phyloP scores from a whole-genome alignment of 1,140 invertebrate genomes.

The Procambarus clarkii region DNA sequence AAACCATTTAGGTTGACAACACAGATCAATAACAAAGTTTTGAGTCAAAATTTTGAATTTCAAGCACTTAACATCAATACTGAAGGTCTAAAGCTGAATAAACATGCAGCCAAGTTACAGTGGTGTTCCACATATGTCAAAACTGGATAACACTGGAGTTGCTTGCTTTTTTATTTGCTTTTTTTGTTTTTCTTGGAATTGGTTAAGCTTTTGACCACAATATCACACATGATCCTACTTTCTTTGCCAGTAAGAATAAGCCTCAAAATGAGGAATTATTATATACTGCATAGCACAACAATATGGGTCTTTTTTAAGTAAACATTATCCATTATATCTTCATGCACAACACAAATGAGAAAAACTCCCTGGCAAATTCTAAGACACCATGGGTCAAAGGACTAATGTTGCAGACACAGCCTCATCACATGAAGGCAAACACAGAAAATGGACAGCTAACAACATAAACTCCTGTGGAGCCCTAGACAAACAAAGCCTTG shows the following conservation, averaged over 20 bases:
- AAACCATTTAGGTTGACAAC: constrained; percentile 50
- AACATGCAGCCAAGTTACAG: constrained; percentile 52
- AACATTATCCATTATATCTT: constrained; percentile 62
- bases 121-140: constrained; percentile 63
- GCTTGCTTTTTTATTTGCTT: constrained; percentile 42
- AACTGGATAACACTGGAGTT: constrained; percentile 59
- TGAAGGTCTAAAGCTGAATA: constrained; percentile 59
- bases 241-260: constrained; percentile 58
- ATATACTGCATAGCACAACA: constrained; percentile 70
- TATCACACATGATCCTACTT: constrained; percentile 64
- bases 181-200: constrained; percentile 52
- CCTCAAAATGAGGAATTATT: constrained; percentile 62
- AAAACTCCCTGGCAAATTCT: constrained; percentile 69
- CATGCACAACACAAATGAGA: constrained; percentile 69
- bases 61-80: constrained; percentile 62
- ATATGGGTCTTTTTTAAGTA: constrained; percentile 55
- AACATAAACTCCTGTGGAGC: constrained; percentile 65
- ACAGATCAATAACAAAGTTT: constrained; percentile 49
- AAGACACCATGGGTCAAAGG: constrained; percentile 70
- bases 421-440: constrained; percentile 70
- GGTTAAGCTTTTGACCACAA: constrained; percentile 66
- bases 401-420: constrained; percentile 71
- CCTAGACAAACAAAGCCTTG: constrained; percentile 68
- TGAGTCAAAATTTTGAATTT: constrained; percentile 48
- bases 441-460: constrained; percentile 69